These are phyloP conservation scores for Pluvianellus socialis DNA, from an alignment of 2,113 vertebrate species.

Conservation along the genomic window DNA sequence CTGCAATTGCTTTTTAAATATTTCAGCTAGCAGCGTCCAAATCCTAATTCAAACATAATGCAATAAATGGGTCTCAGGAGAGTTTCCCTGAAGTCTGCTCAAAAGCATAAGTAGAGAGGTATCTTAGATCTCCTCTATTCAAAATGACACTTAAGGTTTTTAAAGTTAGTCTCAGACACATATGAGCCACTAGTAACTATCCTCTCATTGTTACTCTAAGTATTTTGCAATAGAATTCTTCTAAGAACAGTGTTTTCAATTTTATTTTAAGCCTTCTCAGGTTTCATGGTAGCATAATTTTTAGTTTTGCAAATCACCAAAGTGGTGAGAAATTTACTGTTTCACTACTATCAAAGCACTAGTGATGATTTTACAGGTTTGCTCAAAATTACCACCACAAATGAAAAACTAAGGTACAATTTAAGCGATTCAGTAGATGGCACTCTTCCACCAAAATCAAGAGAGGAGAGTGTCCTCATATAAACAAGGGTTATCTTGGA, in stretches of 20 bases:
- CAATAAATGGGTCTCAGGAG: not conserved
- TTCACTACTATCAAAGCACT: not conserved
- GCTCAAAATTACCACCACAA: not conserved
- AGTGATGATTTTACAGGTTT: not conserved
- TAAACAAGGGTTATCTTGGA: not conserved
- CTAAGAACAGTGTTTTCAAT: not conserved
- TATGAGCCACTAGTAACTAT: not conserved
- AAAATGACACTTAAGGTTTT: not conserved
- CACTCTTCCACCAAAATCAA: conserved; percentile 33
- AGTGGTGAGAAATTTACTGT: not conserved
- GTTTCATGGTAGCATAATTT: not conserved
- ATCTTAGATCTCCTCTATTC: not conserved
- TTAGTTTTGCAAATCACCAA: not conserved
- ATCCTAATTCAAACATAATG: not conserved
- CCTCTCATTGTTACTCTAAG: not conserved
- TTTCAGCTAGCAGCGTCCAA: not conserved
- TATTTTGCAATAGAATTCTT: not conserved
- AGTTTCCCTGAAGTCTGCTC: not conserved
- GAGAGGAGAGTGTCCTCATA: not conserved
- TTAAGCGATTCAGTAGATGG: conserved; percentile 36
- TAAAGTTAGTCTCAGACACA: not conserved
- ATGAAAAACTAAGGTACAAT: not conserved
- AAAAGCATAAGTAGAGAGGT: not conserved
- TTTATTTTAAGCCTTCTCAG: not conserved
- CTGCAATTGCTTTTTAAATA: not conserved